Base-by-base conservation (phyloP, 2,797 vertebrate species). In the Manis crassicaudata region DNA sequence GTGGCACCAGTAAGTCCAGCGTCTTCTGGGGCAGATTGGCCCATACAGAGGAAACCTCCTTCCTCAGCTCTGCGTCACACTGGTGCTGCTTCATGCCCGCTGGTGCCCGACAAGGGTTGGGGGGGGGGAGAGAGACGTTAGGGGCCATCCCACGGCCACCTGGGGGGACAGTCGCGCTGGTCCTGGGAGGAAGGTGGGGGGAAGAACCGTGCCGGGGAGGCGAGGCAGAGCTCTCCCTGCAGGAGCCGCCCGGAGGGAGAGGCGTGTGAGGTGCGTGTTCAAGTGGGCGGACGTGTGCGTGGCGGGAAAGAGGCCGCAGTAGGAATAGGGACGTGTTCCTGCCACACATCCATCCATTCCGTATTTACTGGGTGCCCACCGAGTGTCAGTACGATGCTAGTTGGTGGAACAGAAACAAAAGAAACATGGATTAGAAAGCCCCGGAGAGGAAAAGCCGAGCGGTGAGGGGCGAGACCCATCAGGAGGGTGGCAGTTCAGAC, bases 21-120 rank as follows among this genome's bases (percentile, higher is more conserved):
- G 99, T 99, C 98, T 99, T 99, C 97, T 99, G 99, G 70, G 99
- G 99, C 21, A 99, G 99, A 88, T 98, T 99, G 88, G 99, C 99
- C 99, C 99, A 99, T 95, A 99, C 99, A 1, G 99, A 98, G 0
- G 99, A 98, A 86, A 99, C 98, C 98, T 99, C 99, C 97, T 99
- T 99, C 94, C 99, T 99, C 83, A 99, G 89, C 96, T 99, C 99
- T 0, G 99, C 99, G 0, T 99, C 99, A 54, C 98, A 99, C 88
- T 99, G 98, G 84, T 99, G 99, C 98, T 99, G 99, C 89, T 99
- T 99, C 3, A 99, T 98, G 77, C 99, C 99, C 0, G 99, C 99
- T 99, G 97, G 16, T 58, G 14, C 91, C 60, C 46, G 46, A 35
- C 20, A 72, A 35, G 18, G 17, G 32, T 0, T 46, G n/a, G 5